Evolutionary conservation across 2,113 vertebrate genomes (phyloP).

Genomic region (Brienomyrus longianalis): DNA sequence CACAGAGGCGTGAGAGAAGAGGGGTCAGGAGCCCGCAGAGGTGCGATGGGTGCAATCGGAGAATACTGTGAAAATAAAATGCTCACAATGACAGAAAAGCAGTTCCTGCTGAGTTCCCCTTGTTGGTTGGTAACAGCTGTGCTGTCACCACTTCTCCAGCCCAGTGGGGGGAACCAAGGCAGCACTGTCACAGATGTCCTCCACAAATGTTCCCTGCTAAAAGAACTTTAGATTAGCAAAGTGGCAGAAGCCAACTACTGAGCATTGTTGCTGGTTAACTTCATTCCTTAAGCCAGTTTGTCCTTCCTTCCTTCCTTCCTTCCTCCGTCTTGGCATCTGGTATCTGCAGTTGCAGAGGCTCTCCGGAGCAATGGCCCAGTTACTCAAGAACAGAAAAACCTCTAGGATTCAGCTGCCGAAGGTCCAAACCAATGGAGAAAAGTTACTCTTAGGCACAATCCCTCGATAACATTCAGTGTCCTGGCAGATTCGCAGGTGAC

Average conservation of each 20-base stretch:
- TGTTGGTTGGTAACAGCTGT: background rate
- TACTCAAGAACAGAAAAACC: background rate
- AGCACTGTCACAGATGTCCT: background rate
- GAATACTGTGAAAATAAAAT: background rate
- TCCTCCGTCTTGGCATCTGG: background rate
- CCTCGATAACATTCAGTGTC: background rate
- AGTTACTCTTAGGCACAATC: background rate
- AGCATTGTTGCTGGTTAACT: background rate
- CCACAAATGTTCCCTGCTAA: background rate
- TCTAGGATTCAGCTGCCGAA: background rate
- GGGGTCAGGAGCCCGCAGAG: background rate
- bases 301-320: too few relatives aligned
- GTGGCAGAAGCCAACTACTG: background rate
- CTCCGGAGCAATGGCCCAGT: background rate
- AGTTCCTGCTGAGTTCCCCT: background rate
- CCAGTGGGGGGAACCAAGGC: background rate
- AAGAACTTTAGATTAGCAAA: background rate
- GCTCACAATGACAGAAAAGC: background rate
- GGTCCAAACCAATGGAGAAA: background rate
- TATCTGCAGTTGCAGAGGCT: background rate
- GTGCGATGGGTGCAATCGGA: background rate
- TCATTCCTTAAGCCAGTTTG: background rate
- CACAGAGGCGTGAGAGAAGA: background rate
- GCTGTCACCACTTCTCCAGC: background rate
- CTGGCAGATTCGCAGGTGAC: background rate